Conservation (phyloP, 2,888 invertebrate species). For the Thelaira solivaga region DNA sequence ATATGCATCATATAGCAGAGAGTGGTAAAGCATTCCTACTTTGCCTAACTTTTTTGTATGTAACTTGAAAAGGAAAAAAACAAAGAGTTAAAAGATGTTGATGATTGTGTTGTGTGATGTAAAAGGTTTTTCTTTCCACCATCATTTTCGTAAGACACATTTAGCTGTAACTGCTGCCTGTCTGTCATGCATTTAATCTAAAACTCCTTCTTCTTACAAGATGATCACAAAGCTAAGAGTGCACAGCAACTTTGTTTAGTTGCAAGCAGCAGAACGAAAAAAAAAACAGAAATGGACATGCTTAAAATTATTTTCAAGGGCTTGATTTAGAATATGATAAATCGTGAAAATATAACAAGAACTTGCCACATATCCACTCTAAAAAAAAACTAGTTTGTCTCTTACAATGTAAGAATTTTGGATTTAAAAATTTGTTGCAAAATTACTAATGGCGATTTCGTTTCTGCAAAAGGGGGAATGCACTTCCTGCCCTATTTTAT, state of each 20-base stretch:
- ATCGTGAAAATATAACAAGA: no score
- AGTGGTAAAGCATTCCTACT: slow-evolving; percentile 21
- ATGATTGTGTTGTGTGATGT: slow-evolving; percentile 3
- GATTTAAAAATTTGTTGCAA: no score
- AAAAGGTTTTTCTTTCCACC: slow-evolving; percentile 21
- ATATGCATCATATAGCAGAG: slow-evolving; percentile 1
- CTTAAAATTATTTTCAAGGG: no score
- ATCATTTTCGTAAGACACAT: slow-evolving; percentile 10
- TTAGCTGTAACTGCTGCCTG: slow-evolving; percentile 15
- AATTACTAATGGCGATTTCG: no score
- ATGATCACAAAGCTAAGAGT: slow-evolving; percentile 7
- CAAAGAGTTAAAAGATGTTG: slow-evolving; percentile 15
- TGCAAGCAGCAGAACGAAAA: no score
- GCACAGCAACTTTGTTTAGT: slow-evolving; percentile 34
- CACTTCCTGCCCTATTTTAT: no score
- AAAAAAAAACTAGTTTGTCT: no score
- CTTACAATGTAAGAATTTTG: no score
- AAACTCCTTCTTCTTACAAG: background rate
- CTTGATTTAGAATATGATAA: no score
- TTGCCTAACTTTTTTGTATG: slow-evolving; percentile 32
- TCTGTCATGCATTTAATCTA: background rate
- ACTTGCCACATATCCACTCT: no score
- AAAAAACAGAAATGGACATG: no score
- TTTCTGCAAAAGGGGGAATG: no score
- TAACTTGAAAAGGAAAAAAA: background rate